These are phyloP conservation scores for Camponotus floridanus DNA, from an alignment of 1,140 invertebrate genomes.

Conservation along the genomic window DNA sequence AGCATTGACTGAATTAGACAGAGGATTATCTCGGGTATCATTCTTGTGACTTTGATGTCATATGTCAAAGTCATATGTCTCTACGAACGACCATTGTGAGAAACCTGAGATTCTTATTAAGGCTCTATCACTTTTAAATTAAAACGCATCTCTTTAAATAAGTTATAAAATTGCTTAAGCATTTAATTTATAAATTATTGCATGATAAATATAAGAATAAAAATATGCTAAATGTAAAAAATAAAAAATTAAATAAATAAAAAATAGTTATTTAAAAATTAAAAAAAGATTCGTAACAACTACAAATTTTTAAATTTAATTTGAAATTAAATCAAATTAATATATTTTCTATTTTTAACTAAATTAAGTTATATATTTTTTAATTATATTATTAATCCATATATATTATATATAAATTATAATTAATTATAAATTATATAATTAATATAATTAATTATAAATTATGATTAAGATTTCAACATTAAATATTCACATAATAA, in stretches of 20 bases:
- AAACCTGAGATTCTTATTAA: neutral
- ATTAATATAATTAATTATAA: no score
- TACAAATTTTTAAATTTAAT: neutral
- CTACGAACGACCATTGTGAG: neutral
- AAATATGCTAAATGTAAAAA: neutral
- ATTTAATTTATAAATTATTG: constrained; percentile 8
- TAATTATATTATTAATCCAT: neutral
- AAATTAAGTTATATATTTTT: no score
- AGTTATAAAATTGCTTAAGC: neutral
- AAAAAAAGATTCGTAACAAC: neutral
- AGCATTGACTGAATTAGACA: constrained; percentile 17
- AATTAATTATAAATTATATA: no score
- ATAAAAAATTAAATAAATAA: neutral
- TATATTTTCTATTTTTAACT: neutral
- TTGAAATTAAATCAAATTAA: neutral
- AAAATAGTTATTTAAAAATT: neutral
- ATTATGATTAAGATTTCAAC: neutral
- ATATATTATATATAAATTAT: neutral
- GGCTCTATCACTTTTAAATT: neutral
- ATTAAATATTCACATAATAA: neutral
- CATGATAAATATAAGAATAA: neutral
- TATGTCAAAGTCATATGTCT: neutral
- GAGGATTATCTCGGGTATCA: constrained; percentile 12
- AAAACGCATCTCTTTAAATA: no score
- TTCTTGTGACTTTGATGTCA: neutral